phyloP scores from a whole-genome alignment of 2,888 invertebrate genomes.

The Nephrotoma guestfalica region DNA sequence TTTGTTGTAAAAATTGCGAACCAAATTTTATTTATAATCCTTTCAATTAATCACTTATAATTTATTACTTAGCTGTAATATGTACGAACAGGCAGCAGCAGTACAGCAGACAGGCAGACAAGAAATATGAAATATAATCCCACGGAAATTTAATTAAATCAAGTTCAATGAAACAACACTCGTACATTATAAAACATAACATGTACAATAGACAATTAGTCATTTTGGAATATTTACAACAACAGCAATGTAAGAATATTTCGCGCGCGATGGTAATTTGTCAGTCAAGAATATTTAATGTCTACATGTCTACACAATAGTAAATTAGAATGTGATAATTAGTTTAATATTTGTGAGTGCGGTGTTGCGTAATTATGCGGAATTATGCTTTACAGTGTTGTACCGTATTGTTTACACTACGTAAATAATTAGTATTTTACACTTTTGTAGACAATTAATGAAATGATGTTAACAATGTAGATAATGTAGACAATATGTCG shows the following conservation, averaged over 20 bases:
- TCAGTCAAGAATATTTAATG: not conserved
- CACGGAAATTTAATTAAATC: not conserved
- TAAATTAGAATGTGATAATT: not conserved
- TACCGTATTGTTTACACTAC: too few species aligned
- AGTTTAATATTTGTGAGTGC: not conserved
- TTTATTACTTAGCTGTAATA: not conserved
- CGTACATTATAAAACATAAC: not conserved
- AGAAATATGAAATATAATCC: not conserved
- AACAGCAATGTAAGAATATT: not conserved
- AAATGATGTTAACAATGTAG: too few species aligned
- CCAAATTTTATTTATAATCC: not conserved
- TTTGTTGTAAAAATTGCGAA: not conserved
- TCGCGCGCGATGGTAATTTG: not conserved
- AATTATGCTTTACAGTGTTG: too few species aligned
- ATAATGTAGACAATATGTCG: too few species aligned
- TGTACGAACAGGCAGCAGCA: not conserved
- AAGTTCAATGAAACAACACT: not conserved
- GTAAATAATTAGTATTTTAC: too few species aligned
- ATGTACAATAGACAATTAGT: not conserved
- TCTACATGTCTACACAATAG: not conserved
- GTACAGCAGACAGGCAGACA: not conserved
- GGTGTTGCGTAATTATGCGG: not conserved
- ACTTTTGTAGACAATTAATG: too few species aligned
- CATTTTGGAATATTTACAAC: not conserved
- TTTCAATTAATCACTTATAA: not conserved